These are phyloP conservation scores for Myripristis murdjan DNA, from an alignment of 2,797 vertebrate species.

Conservation along the genomic window DNA sequence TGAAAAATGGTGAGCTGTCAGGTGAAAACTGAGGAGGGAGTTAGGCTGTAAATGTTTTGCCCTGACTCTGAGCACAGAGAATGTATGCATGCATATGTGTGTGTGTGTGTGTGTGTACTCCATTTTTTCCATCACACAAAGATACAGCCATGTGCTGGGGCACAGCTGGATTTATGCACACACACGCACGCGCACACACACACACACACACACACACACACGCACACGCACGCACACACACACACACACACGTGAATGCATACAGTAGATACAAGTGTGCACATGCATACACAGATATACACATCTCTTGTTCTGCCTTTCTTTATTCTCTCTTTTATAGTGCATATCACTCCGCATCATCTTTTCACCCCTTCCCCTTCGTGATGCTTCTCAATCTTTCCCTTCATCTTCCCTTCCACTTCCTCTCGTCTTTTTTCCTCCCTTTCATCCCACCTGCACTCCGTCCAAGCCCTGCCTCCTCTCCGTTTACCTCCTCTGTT, in stretches of 20 bases:
- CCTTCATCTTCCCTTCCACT: neutral
- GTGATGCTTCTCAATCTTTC: slow-evolving; percentile 20
- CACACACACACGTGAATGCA: too few relatives aligned
- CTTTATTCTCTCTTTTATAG: neutral
- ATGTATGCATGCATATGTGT: slow-evolving; percentile 22
- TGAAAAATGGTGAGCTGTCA: slow-evolving; percentile 72
- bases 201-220: slow-evolving; percentile 9
- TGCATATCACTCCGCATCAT: too few relatives aligned
- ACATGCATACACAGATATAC: slow-evolving; percentile 32
- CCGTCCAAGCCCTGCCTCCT: slow-evolving; percentile 10
- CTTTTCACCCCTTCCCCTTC: slow-evolving; percentile 13
- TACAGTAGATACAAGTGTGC: too few relatives aligned
- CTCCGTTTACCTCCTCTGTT: slow-evolving; percentile 15
- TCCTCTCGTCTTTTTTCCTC: slow-evolving; percentile 5
- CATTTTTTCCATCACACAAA: slow-evolving; percentile 13
- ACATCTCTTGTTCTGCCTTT: neutral
- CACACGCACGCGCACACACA: slow-evolving; percentile 12
- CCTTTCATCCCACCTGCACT: slow-evolving; percentile 1
- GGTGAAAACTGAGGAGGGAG: slow-evolving; percentile 56
- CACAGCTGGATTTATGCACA: slow-evolving; percentile 36
- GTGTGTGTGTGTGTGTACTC: neutral
- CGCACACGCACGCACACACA: slow-evolving; percentile 14
- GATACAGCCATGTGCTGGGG: slow-evolving; percentile 36
- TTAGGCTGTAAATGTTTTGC: slow-evolving; percentile 66
- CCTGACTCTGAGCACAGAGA: slow-evolving; percentile 32